A percentile compares a stretch with the other conserved stretches of the same genome.
These are phyloP conservation scores for Cercocebus atys DNA, from an alignment of 2,113 vertebrate species.

Conservation along the genomic window DNA sequence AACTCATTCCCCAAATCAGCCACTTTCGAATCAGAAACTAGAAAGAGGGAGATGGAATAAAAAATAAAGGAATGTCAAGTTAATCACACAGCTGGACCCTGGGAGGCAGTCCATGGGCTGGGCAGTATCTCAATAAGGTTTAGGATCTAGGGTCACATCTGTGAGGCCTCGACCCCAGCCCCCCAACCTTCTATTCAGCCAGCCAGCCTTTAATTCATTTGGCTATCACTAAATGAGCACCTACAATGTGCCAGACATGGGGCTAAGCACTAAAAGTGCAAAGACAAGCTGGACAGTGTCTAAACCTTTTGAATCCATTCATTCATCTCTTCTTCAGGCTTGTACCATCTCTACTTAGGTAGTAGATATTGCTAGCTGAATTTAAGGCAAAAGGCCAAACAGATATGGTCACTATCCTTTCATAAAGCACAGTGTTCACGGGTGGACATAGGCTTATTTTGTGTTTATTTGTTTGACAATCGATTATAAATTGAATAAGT, in stretches of 20 bases:
- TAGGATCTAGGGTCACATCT: neutral
- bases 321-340: neutral
- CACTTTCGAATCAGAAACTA: neutral
- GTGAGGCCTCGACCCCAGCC: fast-evolving
- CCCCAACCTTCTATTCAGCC: neutral
- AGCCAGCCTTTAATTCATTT: neutral
- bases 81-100: neutral
- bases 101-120: neutral
- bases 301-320: neutral
- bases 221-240: neutral
- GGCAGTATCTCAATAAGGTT: neutral
- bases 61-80: neutral
- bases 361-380: neutral
- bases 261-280: neutral
- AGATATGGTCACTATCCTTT: neutral
- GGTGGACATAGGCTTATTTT: neutral
- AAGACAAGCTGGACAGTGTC: neutral
- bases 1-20: neutral
- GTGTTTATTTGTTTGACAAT: neutral
- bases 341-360: neutral
- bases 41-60: neutral
- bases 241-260: neutral
- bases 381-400: neutral
- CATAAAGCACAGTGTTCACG: neutral
- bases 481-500: neutral